Evolutionary conservation across 2,797 vertebrate species (phyloP), one percentile per base, ranked within the genome.

Genomic region (Sebastes nivosus): DNA sequence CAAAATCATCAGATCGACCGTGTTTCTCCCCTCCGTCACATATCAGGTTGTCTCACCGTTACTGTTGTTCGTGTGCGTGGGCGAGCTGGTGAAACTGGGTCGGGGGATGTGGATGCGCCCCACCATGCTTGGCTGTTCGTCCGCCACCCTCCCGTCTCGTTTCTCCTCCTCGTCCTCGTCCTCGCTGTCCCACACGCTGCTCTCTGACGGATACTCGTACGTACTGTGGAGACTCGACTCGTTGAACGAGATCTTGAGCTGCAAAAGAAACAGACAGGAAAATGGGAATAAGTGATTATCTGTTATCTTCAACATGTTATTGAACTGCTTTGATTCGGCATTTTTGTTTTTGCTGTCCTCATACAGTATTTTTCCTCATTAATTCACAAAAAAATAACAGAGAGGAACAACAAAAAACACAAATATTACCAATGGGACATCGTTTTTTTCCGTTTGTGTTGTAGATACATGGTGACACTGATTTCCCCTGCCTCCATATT

Each of bases 201-300:
- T 97, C 93, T 99, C 98, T 0, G 98, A 97, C 0, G 98, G 98
- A 80, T 99, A 99, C 90, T 99, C 98, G 4, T 97, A 99, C 3
- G 97, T 99, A 4, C 97, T 99, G 58, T 98, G 96, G 83, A 99
- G 93, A 75, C 96, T 97, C 2, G 95, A 94, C 94, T 99, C 98
- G 0, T 98, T 99, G 94, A 99, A 99, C 20, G 98, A 99, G 93
- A 99, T 99, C 92, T 97, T 97, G 91, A 99, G 96, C 98, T 99
- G 92, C 29, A 32, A 16, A 72, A 77, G 50, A 65, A 16, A 67
- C 11, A 36, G 4, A 29, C 6, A 55, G 4, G 55, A 54, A 27
- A 16, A 22, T n/a, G 6, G 4, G 2, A 68, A 29, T 36, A 1
- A 38, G 3, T 2, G 1, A 18, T 55, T 4, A 46, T 29, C 4